phyloP scores from a whole-genome alignment of 2,888 invertebrate genomes.

The Parthenolecanium corni region DNA sequence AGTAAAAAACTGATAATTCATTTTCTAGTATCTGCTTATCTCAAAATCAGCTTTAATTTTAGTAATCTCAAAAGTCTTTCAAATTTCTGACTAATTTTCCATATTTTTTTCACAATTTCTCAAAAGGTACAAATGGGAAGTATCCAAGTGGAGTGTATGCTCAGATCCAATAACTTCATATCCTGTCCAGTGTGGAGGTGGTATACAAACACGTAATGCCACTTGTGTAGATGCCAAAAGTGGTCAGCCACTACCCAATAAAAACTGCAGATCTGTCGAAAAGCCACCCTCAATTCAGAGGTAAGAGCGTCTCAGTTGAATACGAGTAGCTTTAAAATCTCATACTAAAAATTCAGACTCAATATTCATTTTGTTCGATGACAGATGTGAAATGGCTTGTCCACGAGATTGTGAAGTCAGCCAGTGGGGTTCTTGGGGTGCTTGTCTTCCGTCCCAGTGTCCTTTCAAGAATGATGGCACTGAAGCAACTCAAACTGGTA shows the following conservation, averaged over 20 bases:
- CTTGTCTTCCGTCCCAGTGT: conserved; percentile 44
- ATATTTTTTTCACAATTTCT: no score
- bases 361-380: not conserved
- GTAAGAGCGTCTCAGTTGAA: conserved; percentile 37
- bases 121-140: conserved; percentile 41
- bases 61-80: no score
- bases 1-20: conserved; percentile 33
- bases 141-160: conserved; percentile 47
- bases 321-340: no score
- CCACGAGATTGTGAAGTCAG: conserved; percentile 50
- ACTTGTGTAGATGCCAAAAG: conserved; percentile 45
- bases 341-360: not conserved
- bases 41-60: no score
- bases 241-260: conserved; percentile 42
- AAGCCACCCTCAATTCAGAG: conserved; percentile 47
- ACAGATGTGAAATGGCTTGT: conserved; percentile 45
- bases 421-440: conserved; percentile 51
- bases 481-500: conserved; percentile 20
- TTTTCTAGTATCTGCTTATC: no score
- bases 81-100: no score
- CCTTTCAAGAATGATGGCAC: conserved; percentile 25
- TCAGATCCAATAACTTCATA: conserved; percentile 44
- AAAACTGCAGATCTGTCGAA: conserved; percentile 44
- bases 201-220: conserved; percentile 47
- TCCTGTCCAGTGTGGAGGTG: conserved; percentile 46